phyloP scores from a whole-genome alignment of 2,888 invertebrate genomes.

The Ennomos quercinarius region DNA sequence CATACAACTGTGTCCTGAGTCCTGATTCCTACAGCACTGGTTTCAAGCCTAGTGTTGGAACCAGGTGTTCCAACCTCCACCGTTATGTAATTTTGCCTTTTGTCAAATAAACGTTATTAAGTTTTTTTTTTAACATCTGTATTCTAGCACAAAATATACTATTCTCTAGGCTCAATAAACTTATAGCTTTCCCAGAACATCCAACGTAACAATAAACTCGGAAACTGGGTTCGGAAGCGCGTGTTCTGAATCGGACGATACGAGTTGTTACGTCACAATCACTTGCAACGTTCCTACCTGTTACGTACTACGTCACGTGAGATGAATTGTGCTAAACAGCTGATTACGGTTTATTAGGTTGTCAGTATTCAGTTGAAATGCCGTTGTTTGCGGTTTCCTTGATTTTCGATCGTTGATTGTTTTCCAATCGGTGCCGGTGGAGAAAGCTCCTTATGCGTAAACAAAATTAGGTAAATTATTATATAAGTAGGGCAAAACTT shows the following conservation, averaged over 20 bases:
- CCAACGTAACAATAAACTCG: slow-evolving; percentile 17
- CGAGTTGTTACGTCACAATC: slow-evolving; percentile 24
- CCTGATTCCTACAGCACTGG: too few relatives aligned
- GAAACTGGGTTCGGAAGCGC: slow-evolving; percentile 39
- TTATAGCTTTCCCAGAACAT: neutral
- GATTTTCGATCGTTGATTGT: neutral
- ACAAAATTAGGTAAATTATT: too few relatives aligned
- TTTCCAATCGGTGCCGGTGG: neutral
- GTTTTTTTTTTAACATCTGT: too few relatives aligned
- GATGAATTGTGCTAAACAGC: slow-evolving; percentile 21
- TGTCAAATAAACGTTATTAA: too few relatives aligned
- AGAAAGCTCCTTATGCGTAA: neutral
- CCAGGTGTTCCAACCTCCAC: too few relatives aligned
- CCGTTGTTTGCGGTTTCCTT: slow-evolving; percentile 13
- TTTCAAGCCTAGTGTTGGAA: too few relatives aligned
- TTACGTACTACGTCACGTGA: slow-evolving; percentile 33
- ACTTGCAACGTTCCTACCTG: slow-evolving; percentile 10
- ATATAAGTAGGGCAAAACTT: too few relatives aligned
- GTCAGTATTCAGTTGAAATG: slow-evolving; percentile 20
- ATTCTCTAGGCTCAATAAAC: neutral
- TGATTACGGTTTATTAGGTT: slow-evolving; percentile 4
- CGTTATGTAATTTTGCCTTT: too few relatives aligned
- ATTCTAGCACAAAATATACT: too few relatives aligned
- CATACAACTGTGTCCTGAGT: too few relatives aligned
- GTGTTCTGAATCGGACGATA: slow-evolving; percentile 33